Percentiles rank a stretch among this genome's conserved stretches.
Conservation (phyloP, 2,113 vertebrate species). For the Anarrhichthys ocellatus region DNA sequence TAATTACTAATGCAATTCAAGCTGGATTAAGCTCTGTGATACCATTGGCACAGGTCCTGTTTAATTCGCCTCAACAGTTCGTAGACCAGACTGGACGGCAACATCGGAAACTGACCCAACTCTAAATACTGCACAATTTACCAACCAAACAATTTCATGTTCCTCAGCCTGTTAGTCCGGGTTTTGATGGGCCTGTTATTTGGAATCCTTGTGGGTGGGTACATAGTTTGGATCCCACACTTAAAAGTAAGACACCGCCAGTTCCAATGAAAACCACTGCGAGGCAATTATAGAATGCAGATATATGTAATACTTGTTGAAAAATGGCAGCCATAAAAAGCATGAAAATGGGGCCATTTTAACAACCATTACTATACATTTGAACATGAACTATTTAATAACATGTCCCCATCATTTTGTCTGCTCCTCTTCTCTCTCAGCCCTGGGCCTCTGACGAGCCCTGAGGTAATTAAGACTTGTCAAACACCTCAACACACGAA, state of each 20-base stretch:
- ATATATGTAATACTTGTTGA: background rate
- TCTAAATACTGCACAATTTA: background rate
- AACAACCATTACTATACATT: background rate
- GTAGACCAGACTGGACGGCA: too few relatives aligned
- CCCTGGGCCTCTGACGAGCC: conserved; percentile 68
- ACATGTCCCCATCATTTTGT: background rate
- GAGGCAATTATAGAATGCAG: background rate
- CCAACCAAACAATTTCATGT: background rate
- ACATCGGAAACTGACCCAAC: too few relatives aligned
- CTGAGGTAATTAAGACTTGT: conserved; percentile 85
- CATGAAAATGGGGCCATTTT: background rate
- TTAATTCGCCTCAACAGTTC: too few relatives aligned
- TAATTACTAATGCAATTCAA: too few relatives aligned
- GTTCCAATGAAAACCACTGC: background rate
- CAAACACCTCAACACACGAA: conserved; percentile 65
- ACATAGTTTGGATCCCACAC: background rate
- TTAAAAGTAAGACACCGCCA: too few relatives aligned
- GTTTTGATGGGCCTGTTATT: too few relatives aligned
- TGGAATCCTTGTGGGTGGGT: background rate
- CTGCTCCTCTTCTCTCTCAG: conserved; percentile 10
- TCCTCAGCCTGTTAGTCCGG: too few relatives aligned
- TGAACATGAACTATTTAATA: conserved; percentile 2
- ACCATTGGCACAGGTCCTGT: too few relatives aligned
- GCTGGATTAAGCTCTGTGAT: too few relatives aligned
- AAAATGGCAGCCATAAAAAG: background rate